Evolutionary conservation across 1,140 invertebrate genomes (phyloP).

Genomic region (Sycobia sp.): DNA sequence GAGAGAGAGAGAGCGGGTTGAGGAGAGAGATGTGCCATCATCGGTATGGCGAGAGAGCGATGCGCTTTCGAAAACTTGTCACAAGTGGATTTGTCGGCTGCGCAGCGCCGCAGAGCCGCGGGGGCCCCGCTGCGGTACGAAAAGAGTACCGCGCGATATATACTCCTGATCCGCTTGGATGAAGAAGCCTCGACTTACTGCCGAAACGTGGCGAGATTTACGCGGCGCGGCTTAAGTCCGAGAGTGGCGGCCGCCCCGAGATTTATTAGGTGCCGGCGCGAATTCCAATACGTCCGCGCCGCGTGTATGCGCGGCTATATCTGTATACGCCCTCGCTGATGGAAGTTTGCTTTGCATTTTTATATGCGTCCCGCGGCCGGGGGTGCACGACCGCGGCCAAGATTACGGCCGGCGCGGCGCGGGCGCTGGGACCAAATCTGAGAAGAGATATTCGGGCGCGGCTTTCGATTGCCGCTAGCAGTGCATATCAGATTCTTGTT

Average conservation of each 20-base stretch:
- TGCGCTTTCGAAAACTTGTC: slow-evolving; percentile 53
- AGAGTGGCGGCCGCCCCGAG: slow-evolving; percentile 47
- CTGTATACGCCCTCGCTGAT: neutral
- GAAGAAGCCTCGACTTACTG: slow-evolving; percentile 58
- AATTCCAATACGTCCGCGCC: too few relatives aligned
- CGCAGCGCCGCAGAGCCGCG: slow-evolving; percentile 47
- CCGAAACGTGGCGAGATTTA: slow-evolving; percentile 63
- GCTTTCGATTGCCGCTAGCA: too few relatives aligned
- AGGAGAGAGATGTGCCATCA: too few relatives aligned
- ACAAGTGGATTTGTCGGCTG: slow-evolving; percentile 56
- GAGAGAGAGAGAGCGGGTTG: too few relatives aligned
- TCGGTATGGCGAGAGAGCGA: slow-evolving; percentile 50
- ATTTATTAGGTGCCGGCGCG: slow-evolving; percentile 46
- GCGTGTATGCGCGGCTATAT: neutral
- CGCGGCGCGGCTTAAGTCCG: slow-evolving; percentile 56
- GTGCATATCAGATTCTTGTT: too few relatives aligned
- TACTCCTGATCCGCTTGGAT: slow-evolving; percentile 57
- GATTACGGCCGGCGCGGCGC: too few relatives aligned
- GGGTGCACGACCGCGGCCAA: too few relatives aligned
- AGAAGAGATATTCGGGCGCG: too few relatives aligned
- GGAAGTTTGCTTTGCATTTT: slow-evolving; percentile 2
- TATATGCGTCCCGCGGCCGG: too few relatives aligned
- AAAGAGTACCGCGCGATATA: too few relatives aligned
- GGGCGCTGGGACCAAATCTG: too few relatives aligned
- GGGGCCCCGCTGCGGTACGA: slow-evolving; percentile 38